Evolutionary conservation across 2,113 vertebrate genomes (phyloP), one percentile per base, ranked within the genome.

Genomic region (Galemys pyrenaicus): DNA sequence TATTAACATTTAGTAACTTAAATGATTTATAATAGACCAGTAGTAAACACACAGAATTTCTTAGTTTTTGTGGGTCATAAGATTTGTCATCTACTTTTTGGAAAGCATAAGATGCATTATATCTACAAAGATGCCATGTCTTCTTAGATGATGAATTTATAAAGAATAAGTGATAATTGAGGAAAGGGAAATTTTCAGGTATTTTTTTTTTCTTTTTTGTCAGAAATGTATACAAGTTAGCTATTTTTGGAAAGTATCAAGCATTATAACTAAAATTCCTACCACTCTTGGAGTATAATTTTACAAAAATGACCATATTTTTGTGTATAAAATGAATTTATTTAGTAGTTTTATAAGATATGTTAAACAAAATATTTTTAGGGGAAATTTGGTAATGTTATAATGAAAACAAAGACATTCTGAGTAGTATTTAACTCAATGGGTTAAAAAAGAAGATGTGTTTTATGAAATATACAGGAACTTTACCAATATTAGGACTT

Each of bases 341-440:
- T 62, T 32, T 67, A 67, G 39, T 44, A 54, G 37, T 24, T 93
- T 87, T 81, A 73, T 80, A 44, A 35, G n/a, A 51, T 39, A 60
- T n/a, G 19, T 58, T 17, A 87, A 58, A 56, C 49, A 39, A 78
- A 64, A 30, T 88, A 65, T 46, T 41, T 65, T 26, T 11, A 75
- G 6, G 39, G 4, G 16, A 81, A 56, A 65, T 58, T 74, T 26
- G 74, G 44, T 67, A 74, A 75, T 56, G 51, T 20, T 75, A 11
- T 74, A 67, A 74, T 35, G 80, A 88, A 81, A 82, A 44, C 16
- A 82, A 88, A 71, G 83, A 70, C 32, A 73, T 88, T 56, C 26
- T 56, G 19, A 11, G 74, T 44, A 73, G 54, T 62, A 51, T 64
- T 32, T 74, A 26, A 32, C 24, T 88, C 46, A 54, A 24, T 22